Evolutionary conservation across 1,140 invertebrate genomes (phyloP).

Genomic region (Colletes gigas): DNA sequence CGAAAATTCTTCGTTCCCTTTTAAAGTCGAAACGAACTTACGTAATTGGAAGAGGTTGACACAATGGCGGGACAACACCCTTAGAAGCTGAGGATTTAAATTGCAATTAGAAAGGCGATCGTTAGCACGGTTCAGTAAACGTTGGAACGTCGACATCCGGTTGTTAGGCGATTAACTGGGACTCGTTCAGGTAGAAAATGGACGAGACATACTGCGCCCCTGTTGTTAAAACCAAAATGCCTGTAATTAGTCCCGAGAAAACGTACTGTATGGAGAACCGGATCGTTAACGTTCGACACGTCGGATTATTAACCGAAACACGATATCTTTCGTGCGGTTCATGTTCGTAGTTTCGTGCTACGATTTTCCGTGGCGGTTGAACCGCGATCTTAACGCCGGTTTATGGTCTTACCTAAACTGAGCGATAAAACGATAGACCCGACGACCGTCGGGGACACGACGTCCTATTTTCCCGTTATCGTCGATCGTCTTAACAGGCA

Average conservation of each 20-base stretch:
- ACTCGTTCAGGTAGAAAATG: constrained; percentile 30
- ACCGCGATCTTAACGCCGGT: neutral
- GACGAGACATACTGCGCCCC: neutral
- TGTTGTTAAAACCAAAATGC: too few species aligned
- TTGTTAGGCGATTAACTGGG: neutral
- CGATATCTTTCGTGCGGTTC: neutral
- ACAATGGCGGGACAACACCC: neutral
- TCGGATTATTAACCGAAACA: neutral
- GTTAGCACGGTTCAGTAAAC: constrained; percentile 3
- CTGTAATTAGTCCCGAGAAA: neutral
- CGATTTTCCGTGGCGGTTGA: neutral
- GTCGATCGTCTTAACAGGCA: neutral
- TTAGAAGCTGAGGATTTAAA: neutral
- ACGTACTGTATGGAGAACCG: neutral
- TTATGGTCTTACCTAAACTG: neutral
- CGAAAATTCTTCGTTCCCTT: neutral
- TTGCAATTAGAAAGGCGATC: constrained; percentile 15
- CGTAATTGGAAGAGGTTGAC: neutral
- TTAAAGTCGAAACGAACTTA: neutral
- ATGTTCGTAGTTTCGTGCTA: neutral
- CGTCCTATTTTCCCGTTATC: neutral
- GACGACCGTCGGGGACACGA: neutral
- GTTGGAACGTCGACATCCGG: constrained; percentile 13
- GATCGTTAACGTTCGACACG: neutral
- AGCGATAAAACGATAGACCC: constrained; percentile 10